These are phyloP conservation scores for Onychomys arenicola DNA, from an alignment of 2,797 vertebrate genomes.

Conservation along the genomic window DNA sequence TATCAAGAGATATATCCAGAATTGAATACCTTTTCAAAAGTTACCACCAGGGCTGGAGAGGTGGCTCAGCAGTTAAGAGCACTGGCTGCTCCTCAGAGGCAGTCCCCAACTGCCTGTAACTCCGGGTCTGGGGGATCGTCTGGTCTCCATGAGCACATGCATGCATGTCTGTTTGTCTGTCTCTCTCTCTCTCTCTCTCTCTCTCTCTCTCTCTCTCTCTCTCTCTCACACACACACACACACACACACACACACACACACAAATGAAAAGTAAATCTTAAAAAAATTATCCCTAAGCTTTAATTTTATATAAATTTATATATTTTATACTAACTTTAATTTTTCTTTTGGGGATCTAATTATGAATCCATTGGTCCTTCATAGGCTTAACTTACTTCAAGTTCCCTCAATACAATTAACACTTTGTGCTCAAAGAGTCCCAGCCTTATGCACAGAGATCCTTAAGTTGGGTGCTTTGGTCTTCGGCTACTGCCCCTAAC, in stretches of 20 bases:
- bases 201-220: too few species aligned
- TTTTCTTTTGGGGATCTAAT: slow-evolving; percentile 32
- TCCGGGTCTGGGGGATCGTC: background rate
- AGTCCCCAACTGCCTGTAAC: background rate
- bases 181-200: too few species aligned
- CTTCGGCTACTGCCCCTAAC: background rate
- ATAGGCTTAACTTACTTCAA: background rate
- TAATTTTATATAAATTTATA: background rate
- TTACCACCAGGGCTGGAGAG: background rate
- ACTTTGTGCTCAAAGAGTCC: background rate
- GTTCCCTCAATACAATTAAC: background rate
- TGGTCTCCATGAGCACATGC: background rate
- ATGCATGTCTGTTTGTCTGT: too few species aligned
- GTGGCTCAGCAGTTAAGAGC: background rate
- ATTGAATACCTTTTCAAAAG: background rate
- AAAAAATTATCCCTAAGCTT: background rate
- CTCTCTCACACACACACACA: background rate
- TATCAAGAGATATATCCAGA: slow-evolving; percentile 17
- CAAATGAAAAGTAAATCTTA: background rate
- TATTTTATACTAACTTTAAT: slow-evolving; percentile 11
- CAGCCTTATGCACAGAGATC: background rate
- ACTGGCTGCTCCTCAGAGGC: background rate
- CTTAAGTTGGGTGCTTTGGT: background rate
- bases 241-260: background rate
- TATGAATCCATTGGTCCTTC: slow-evolving; percentile 32